Percentiles rank a stretch among this genome's conserved stretches.
These are phyloP conservation scores for Leuctra nigra DNA, from an alignment of 2,888 invertebrate genomes.

Conservation along the genomic window DNA sequence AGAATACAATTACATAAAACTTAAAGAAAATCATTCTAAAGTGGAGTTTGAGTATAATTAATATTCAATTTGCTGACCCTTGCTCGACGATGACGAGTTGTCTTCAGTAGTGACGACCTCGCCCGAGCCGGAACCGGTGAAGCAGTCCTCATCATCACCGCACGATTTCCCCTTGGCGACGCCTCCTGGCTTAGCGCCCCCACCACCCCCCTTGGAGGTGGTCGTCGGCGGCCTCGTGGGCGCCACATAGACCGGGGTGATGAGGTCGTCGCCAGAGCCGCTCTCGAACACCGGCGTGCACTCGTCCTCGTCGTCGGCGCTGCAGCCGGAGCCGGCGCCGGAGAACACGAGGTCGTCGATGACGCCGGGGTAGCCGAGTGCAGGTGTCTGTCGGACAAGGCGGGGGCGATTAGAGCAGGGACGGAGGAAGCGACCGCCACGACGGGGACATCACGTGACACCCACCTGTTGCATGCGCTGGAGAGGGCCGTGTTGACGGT, in stretches of 20 bases:
- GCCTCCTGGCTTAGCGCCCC: slow-evolving; percentile 37
- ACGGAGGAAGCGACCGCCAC: too few species aligned
- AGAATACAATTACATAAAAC: too few species aligned
- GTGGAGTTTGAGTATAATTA: too few species aligned
- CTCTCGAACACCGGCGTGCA: slow-evolving; percentile 77
- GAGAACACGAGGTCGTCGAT: slow-evolving; percentile 88
- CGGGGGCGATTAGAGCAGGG: too few species aligned
- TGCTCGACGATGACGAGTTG: slow-evolving; percentile 42
- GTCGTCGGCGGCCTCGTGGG: slow-evolving; percentile 60
- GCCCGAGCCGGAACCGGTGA: slow-evolving; percentile 72
- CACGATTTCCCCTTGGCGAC: slow-evolving; percentile 49
- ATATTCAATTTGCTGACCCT: slow-evolving; percentile 38
- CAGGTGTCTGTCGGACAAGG: slow-evolving; percentile 85
- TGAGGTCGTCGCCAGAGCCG: slow-evolving; percentile 76
- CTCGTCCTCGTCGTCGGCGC: slow-evolving; percentile 83
- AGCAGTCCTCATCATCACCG: slow-evolving; percentile 77
- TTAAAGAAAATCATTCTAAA: too few species aligned
- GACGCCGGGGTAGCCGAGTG: slow-evolving; percentile 69
- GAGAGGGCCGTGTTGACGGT: slow-evolving; percentile 41
- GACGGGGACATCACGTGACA: neutral
- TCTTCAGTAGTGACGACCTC: slow-evolving; percentile 64
- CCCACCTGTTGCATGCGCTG: slow-evolving; percentile 84
- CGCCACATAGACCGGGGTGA: slow-evolving; percentile 86
- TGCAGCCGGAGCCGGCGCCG: slow-evolving; percentile 86
- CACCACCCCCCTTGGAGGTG: slow-evolving; percentile 20